These are phyloP conservation scores for Unio delphinus DNA, from an alignment of 2,888 invertebrate genomes.

Conservation along the genomic window DNA sequence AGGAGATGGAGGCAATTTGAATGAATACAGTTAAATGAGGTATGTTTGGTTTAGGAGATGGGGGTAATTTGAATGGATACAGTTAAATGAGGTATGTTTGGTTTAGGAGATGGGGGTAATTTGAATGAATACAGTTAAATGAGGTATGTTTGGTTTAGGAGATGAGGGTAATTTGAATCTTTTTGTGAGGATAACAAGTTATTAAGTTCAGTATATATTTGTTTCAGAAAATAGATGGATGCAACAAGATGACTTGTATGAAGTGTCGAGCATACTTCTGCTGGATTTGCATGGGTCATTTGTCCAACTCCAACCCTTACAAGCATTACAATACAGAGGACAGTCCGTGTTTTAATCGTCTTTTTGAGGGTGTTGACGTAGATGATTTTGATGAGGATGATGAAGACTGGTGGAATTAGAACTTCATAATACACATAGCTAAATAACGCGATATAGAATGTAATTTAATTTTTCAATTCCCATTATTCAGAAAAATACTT, in stretches of 20 bases:
- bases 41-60: too few relatives aligned
- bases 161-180: neutral
- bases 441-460: too few relatives aligned
- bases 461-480: too few relatives aligned
- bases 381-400: constrained; percentile 31
- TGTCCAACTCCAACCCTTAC: constrained; percentile 76
- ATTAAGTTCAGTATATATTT: constrained; percentile 5
- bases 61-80: too few relatives aligned
- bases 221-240: constrained; percentile 78
- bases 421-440: neutral
- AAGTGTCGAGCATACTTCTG: constrained; percentile 78
- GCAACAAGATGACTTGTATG: constrained; percentile 81
- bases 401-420: constrained; percentile 3
- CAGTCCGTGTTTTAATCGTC: constrained; percentile 74
- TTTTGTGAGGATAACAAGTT: neutral
- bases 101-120: too few relatives aligned
- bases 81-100: too few relatives aligned
- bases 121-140: neutral
- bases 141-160: neutral
- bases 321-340: constrained; percentile 74
- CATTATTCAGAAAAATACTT: too few relatives aligned
- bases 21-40: too few relatives aligned
- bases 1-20: too few relatives aligned
- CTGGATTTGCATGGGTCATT: constrained; percentile 75
- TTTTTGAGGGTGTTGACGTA: constrained; percentile 72